Percentiles rank a stretch among this genome's conserved stretches.
Evolutionary conservation across 2,797 vertebrate genomes (phyloP).

Genomic region (Scyliorhinus canicula): DNA sequence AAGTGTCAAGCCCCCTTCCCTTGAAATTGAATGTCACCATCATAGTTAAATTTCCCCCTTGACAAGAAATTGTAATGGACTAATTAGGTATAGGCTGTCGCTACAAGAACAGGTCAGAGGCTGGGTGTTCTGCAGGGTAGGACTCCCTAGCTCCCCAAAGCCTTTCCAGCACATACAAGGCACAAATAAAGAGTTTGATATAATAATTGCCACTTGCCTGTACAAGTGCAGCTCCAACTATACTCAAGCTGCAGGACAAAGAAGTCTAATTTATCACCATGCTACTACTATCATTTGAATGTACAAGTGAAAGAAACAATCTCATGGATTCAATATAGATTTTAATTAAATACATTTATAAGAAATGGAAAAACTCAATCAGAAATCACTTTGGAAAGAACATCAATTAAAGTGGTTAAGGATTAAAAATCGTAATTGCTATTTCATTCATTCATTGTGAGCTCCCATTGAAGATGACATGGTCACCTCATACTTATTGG

Average conservation of each 20-base stretch:
- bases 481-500: neutral
- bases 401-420: neutral
- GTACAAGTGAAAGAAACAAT: neutral
- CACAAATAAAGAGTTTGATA: neutral
- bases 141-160: neutral
- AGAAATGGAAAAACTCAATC: neutral
- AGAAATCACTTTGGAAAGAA: neutral
- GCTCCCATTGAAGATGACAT: neutral
- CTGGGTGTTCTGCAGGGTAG: neutral
- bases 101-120: neutral
- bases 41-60: neutral
- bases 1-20: neutral
- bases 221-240: neutral
- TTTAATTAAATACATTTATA: conserved; percentile 23
- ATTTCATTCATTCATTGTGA: neutral
- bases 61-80: neutral
- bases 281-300: neutral
- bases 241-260: neutral
- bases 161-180: neutral
- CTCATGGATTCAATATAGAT: neutral
- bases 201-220: neutral
- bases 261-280: neutral
- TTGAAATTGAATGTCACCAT: neutral
- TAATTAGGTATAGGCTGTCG: neutral
- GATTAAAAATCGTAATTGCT: neutral